Evolutionary conservation across 2,797 vertebrate genomes (phyloP), one percentile per base, ranked within the genome.

Genomic region (Acanthurus lineatus): DNA sequence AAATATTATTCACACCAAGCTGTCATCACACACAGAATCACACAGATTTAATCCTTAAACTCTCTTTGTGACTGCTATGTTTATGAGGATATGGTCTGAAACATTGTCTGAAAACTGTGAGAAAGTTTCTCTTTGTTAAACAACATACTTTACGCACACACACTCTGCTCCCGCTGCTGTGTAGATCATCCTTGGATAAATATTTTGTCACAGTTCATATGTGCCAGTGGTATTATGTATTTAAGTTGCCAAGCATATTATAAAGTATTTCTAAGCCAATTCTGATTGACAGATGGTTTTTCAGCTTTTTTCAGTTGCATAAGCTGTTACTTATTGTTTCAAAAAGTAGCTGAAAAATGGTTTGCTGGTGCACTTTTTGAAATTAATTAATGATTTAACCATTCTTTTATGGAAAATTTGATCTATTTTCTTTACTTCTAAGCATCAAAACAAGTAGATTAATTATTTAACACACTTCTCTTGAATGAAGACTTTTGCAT

Each of bases 401-500:
- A 25, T 6, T 58, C 40, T 52, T 61, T 53, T 32, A 19, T n/a
- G 16, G 48, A 42, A 53, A 4, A 9, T 58, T 44, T 15, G 9
- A 28, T n/a, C n/a, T 7, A n/a, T 42, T 22, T 51, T 49, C 17
- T 69, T 32, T 25, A 6, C 54, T 63, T 79, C 32, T 57, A 25
- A 44, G 57, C 51, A 49, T 78, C 35, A 68, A 22, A 63, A 84
- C 7, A 48, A 67, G 52, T 9, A 62, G 56, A 9, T 9, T 12
- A 42, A 12, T 42, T 42, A 42, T 42, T 42, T 12, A 7, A 35
- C 32, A 35, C 32, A 35, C 32, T 35, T 35, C 32, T 35, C 32
- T 35, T 35, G 32, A 35, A 35, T 35, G 32, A 65, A 63, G 16
- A 73, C 62, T 66, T 53, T 15, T 45, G 35, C 49, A 38, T 63